Percentiles rank a stretch among this genome's conserved stretches.
Evolutionary conservation across 2,888 invertebrate species (phyloP).

Genomic region (Caenorhabditis afra): DNA sequence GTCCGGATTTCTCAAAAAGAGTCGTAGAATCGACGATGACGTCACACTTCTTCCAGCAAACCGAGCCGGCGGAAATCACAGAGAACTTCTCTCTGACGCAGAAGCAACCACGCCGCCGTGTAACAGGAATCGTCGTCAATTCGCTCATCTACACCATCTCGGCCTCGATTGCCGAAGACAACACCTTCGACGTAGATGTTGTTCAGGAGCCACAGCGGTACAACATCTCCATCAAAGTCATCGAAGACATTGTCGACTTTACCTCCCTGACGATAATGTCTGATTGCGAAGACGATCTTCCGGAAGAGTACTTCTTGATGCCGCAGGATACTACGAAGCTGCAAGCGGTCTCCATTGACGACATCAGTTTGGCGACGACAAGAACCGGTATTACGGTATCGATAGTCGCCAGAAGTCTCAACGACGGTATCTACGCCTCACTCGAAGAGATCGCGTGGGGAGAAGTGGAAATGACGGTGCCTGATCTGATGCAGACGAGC

Average conservation of each 20-base stretch:
- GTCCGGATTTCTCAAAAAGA: constrained; percentile 14
- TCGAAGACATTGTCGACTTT: constrained; percentile 69
- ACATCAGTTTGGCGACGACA: constrained; percentile 45
- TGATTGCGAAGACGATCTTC: constrained; percentile 58
- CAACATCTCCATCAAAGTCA: constrained; percentile 66
- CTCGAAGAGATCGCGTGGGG: constrained; percentile 79
- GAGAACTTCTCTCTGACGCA: constrained; percentile 43
- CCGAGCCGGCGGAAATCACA: constrained; percentile 28
- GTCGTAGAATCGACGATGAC: neutral
- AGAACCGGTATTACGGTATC: constrained; percentile 74
- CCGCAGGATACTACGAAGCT: constrained; percentile 37
- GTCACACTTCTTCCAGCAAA: too few species aligned
- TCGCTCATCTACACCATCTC: constrained; percentile 51
- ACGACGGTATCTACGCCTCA: constrained; percentile 75
- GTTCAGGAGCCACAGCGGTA: constrained; percentile 67
- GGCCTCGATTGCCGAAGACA: constrained; percentile 62
- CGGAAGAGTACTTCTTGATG: constrained; percentile 20
- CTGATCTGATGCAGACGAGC: constrained; percentile 62
- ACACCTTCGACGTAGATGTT: constrained; percentile 71
- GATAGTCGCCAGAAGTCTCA: constrained; percentile 75
- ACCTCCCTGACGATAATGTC: constrained; percentile 67
- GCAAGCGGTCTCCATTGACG: constrained; percentile 37
- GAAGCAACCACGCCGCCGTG: constrained; percentile 40
- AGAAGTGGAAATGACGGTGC: constrained; percentile 73
- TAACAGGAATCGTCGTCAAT: constrained; percentile 61